A percentile compares a stretch with the other conserved stretches of the same genome.
phyloP scores from a whole-genome alignment of 2,888 invertebrate species.

The Terebella lapidaria region DNA sequence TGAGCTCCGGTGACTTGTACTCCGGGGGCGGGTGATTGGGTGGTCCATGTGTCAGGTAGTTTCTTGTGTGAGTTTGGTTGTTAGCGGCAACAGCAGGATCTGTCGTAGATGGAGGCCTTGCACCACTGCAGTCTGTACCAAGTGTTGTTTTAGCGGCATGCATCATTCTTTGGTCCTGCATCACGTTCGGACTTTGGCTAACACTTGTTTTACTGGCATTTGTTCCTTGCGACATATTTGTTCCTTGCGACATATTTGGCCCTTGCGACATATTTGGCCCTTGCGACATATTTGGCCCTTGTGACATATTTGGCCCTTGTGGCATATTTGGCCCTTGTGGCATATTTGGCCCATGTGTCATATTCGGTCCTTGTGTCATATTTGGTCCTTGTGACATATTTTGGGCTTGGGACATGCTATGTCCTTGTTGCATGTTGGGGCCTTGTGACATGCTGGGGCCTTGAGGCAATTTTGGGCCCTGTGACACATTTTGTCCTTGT shows the following conservation, averaged over 20 bases:
- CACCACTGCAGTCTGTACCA: not conserved
- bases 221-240: too few species aligned
- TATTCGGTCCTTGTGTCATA: too few species aligned
- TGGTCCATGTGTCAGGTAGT: not conserved
- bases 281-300: too few species aligned
- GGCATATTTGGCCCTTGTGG: slow-evolving; percentile 25
- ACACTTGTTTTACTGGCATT: too few species aligned
- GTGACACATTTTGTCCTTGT: not conserved
- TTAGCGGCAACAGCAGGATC: too few species aligned
- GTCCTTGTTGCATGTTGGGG: not conserved
- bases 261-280: too few species aligned
- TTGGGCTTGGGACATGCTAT: too few species aligned
- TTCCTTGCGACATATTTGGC: too few species aligned
- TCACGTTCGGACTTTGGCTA: slow-evolving; percentile 7
- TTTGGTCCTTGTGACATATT: too few species aligned
- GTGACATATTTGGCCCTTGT: slow-evolving; percentile 27
- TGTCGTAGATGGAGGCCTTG: too few species aligned
- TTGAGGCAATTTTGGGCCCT: not conserved
- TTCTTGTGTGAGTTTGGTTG: not conserved
- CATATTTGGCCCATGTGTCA: too few species aligned
- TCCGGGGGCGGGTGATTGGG: slow-evolving; percentile 68
- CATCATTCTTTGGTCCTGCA: slow-evolving; percentile 5
- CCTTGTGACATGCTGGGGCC: not conserved
- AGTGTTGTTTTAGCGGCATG: slow-evolving; percentile 12
- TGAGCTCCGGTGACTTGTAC: slow-evolving; percentile 60